Evolutionary conservation across 30 jellyfish, hydroid and myxozoan species (phyloP).

Genomic region (Nemopilema nomurai): DNA sequence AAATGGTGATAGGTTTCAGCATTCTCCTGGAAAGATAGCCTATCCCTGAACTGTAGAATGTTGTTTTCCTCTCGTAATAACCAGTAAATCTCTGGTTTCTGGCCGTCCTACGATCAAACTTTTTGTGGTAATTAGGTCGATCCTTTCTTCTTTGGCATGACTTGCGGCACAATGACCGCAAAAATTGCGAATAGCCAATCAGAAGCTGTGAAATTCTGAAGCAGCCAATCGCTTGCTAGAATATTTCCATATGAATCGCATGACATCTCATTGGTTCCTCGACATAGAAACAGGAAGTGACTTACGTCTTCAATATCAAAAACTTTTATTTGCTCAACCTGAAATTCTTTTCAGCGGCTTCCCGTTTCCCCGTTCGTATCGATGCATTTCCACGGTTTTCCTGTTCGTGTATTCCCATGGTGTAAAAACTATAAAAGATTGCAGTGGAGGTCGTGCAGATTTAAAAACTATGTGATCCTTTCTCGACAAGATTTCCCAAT

Average conservation of each 20-base stretch:
- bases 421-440: background rate
- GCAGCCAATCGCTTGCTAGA: background rate
- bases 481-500: no score
- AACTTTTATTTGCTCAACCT: background rate
- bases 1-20: background rate
- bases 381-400: background rate
- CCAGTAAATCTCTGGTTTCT: background rate
- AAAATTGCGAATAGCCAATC: conserved; percentile 43
- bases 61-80: background rate
- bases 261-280: conserved; percentile 3
- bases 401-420: background rate
- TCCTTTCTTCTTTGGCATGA: conserved; percentile 38
- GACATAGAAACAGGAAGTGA: conserved; percentile 33
- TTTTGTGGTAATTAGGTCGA: background rate
- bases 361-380: background rate
- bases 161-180: conserved; percentile 54
- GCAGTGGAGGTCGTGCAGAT: no score
- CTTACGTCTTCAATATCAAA: background rate
- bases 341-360: background rate
- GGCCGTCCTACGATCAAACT: background rate
- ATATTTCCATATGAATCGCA: conserved; percentile 25
- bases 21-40: background rate
- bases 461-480: no score
- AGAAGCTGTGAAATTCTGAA: background rate
- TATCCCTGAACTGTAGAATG: background rate